A percentile compares a stretch with the other conserved stretches of the same genome.
Conservation (phyloP, 1,140 invertebrate genomes). For the Anagrus nilaparvatae region DNA sequence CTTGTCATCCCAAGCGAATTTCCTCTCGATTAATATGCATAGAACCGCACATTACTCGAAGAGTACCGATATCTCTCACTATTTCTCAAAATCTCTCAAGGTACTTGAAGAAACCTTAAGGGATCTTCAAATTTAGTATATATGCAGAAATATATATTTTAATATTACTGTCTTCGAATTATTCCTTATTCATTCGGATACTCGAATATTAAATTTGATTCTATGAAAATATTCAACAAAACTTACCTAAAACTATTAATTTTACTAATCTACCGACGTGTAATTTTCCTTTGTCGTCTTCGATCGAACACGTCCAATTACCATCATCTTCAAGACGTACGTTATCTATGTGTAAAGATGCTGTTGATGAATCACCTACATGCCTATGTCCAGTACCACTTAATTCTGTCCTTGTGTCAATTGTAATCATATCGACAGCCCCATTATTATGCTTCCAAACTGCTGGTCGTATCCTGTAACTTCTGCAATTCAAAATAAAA, state of each 20-base stretch:
- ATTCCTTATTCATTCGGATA: too few species aligned
- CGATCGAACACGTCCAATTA: conserved; percentile 55
- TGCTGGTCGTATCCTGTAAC: conserved; percentile 36
- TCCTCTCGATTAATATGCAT: conserved; percentile 34
- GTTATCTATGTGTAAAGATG: conserved; percentile 55
- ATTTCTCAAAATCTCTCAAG: too few species aligned
- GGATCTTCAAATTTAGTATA: too few species aligned
- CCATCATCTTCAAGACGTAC: conserved; percentile 59
- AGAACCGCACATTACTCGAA: conserved; percentile 13
- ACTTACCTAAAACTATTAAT: conserved; percentile 57
- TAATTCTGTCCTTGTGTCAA: conserved; percentile 39
- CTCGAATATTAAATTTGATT: not conserved
- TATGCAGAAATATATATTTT: too few species aligned
- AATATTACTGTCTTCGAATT: too few species aligned
- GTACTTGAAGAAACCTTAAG: too few species aligned
- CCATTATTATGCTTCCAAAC: conserved; percentile 41
- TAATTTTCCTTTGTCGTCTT: conserved; percentile 48
- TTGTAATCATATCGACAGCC: conserved; percentile 42
- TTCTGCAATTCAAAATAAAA: conserved; percentile 30
- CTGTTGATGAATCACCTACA: conserved; percentile 43
- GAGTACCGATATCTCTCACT: too few species aligned
- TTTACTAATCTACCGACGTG: conserved; percentile 51
- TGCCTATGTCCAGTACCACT: conserved; percentile 42
- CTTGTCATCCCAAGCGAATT: conserved; percentile 14
- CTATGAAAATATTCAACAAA: too few species aligned